Evolutionary conservation across 2,113 vertebrate genomes (phyloP).

Genomic region (Lycaon pictus): DNA sequence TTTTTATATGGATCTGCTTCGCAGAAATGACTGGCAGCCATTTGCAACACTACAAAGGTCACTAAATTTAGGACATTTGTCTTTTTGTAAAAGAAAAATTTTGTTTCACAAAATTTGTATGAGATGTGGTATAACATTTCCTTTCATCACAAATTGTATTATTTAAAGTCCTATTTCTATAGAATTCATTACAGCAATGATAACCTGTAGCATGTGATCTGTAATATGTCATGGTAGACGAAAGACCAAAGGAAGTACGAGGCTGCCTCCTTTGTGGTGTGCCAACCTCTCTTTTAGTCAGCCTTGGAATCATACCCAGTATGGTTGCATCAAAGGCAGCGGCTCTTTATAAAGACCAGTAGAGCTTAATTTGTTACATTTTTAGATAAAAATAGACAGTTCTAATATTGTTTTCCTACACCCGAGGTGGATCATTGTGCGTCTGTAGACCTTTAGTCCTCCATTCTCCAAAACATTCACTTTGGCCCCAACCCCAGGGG

Average conservation of each 20-base stretch:
- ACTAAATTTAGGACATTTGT: not conserved
- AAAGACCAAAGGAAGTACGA: not conserved
- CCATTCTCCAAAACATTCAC: not conserved
- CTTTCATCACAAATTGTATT: not conserved
- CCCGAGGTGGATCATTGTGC: not conserved
- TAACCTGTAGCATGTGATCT: not conserved
- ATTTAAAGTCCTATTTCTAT: not conserved
- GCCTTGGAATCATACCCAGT: not conserved
- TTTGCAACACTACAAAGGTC: not conserved
- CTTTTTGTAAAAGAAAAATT: conserved; percentile 18
- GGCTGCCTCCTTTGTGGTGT: fast-evolving
- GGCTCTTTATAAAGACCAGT: not conserved
- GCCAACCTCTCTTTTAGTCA: not conserved
- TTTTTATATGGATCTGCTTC: not conserved
- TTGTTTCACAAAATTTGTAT: not conserved
- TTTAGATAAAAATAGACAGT: conserved; percentile 33
- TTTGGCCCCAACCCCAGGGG: not conserved
- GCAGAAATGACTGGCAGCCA: not conserved
- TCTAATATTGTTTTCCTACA: not conserved
- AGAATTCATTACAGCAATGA: not conserved
- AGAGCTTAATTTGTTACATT: not conserved
- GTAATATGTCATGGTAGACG: not conserved
- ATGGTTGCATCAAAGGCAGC: not conserved
- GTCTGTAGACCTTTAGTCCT: not conserved
- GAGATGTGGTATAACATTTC: not conserved